Evolutionary conservation across 2,888 invertebrate genomes (phyloP), one percentile per base, ranked within the genome.

Genomic region (Papilio demoleus): DNA sequence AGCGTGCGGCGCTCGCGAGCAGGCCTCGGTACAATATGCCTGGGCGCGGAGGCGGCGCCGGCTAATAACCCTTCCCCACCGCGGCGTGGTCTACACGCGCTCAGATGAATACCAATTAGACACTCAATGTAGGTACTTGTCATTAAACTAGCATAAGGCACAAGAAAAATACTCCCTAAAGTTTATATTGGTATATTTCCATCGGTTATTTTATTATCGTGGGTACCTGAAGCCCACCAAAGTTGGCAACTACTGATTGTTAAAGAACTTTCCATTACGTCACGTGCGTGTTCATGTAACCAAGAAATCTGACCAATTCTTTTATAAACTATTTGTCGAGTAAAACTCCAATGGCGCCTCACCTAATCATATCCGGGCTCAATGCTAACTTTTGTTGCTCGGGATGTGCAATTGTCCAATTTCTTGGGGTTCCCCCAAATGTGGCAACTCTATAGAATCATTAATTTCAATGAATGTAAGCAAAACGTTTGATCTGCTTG

Each of bases 21-120:
- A 88, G 86, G 83, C 84, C 88, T 90, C 90, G 88, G 90, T 85
- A 92, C 92, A 92, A 87, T 92, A 91, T 92, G 92, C 85, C 90
- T 86, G 83, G 85, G 87, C 90, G 92, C 90, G 90, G 90, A 92
- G 92, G 92, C 92, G 92, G 87, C 90, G 85, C 87, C 88, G 91
- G 89, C 91, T 92, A 92, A 86, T 92, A 92, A 92, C 92, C 91
- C 91, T 90, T 92, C 92, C 92, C 92, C 92, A 92, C 92, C 91
- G 90, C 91, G 87, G 80, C 86, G 87, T 89, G 88, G 86, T 86
- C 87, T 88, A 83, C 88, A 90, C 88, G 90, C 89, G 90, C 90
- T 87, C 89, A 88, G 88, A 90, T 92, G 92, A 92, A 92, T 92
- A 92, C 91, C 91, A 92, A 92, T 92, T 88, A 92, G 88, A 85